Base-by-base conservation (phyloP, 2,888 invertebrate genomes). In the Mamestra brassicae region DNA sequence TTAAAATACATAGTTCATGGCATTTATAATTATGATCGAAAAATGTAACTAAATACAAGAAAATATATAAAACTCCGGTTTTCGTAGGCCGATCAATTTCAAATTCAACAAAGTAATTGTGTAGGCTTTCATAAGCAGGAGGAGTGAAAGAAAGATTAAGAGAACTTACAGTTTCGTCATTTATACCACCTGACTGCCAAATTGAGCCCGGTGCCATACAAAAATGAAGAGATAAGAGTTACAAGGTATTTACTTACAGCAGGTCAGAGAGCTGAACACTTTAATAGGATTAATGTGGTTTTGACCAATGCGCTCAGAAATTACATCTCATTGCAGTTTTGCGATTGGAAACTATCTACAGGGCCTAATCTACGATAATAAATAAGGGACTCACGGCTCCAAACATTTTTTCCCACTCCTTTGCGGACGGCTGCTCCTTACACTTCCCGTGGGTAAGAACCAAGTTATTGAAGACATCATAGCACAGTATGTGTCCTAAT, bases 401-500 rank as follows among this genome's bases (percentile, higher is more conserved):
- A 50, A 78, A 78, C 57, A 78, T 57, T 10, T 55, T 57, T 1
- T 64, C 11, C 82, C 80, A 81, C 36, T 70, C 8, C 34, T 60
- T 2, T 1, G 71, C 4, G 0, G 81, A 58, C 1, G 26, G 57
- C 26, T 69, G 68, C n/a, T 73, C 45, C 5, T 66, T 69, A 52
- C 82, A 80, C 5, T 17, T 73, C 5, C 82, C 73, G n/a, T 61
- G n/a, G 13, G 26, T 81, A 55, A 78, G 55, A 6, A 81, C 34
- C 64, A 82, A 42, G 4, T 82, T 78, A 45, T 68, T 47, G 47
- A 82, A 78, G 6, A 61, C 42, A 26, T 81, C 82, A 17, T 66
- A 80, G 60, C 82, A 82, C n/a, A 81, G 38, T 8, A 26, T 58
- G 34, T 63, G 58, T 13, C 74, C 74, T 34, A 79, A 45, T 17